Evolutionary conservation across 2,113 vertebrate species (phyloP), one percentile per base, ranked within the genome.

Genomic region (Hystrix brachyura): DNA sequence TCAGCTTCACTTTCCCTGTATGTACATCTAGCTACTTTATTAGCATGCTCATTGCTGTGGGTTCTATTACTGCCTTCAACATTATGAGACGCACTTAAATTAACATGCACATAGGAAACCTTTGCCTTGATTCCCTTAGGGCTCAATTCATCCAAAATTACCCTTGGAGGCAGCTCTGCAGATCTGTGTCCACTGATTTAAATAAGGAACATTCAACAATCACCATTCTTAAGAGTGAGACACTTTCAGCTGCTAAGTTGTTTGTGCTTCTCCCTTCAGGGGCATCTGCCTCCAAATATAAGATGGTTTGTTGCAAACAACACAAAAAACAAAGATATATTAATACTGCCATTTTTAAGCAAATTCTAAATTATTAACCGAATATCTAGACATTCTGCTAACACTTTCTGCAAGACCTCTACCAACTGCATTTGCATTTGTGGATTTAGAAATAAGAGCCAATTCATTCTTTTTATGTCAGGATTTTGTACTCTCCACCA

Each of bases 191-290:
- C 87, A 85, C 29, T 21, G 71, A 84, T 82, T 94, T 97, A 90
- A 90, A 93, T 92, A 91, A 97, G 62, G 59, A 91, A 90, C n/a
- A 74, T 84, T 93, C 91, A 85, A 82, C 53, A 85, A 90, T 90
- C 94, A 95, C 85, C 62, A 67, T 57, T 94, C 11, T 86, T 27
- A 92, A 90, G 13, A 72, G 38, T 90, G 81, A 89, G 87, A 97
- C 64, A 91, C 32, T 55, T 91, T 71, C 6, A 60, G 62, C 21
- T 46, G 21, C 38, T 67, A 57, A 85, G 34, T 71, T 83, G 62
- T 79, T 92, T 96, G 21, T 83, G 60, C 57, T 94, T 93, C 82
- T 81, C 84, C 46, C 48, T 80, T 94, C 71, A 59, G 78, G 84
- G 53, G n/a, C 29, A 74, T 87, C 62, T 84, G 59, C 46, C 7